Evolutionary conservation across 2,797 vertebrate species (phyloP).

Genomic region (Pelodytes ibericus): DNA sequence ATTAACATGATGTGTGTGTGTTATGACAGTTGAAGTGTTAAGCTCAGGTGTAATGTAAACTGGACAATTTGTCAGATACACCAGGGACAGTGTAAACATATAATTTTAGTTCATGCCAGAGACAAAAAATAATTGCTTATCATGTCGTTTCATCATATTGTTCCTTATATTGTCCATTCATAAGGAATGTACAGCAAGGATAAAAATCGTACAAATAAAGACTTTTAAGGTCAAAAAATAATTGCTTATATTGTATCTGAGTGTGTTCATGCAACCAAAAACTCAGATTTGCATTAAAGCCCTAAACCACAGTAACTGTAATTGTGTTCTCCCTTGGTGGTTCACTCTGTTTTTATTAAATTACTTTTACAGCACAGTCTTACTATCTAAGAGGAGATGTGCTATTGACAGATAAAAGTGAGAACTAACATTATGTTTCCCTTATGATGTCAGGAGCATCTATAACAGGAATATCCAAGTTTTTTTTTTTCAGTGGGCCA

Average conservation of each 20-base stretch:
- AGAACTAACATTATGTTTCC: too few species aligned
- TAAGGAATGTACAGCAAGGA: too few species aligned
- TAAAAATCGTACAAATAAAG: too few species aligned
- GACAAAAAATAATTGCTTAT: constrained; percentile 32
- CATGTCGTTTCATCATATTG: constrained; percentile 34
- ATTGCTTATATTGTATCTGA: neutral
- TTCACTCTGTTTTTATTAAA: neutral
- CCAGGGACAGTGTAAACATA: constrained; percentile 35
- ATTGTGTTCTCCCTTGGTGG: neutral
- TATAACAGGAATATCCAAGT: too few species aligned
- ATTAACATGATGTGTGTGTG: constrained; percentile 45
- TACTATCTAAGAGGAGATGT: too few species aligned
- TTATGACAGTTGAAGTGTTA: constrained; percentile 41
- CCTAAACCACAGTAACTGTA: neutral
- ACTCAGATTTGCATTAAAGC: neutral
- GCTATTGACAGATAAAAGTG: too few species aligned
- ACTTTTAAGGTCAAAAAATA: too few species aligned
- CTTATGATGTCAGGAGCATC: too few species aligned
- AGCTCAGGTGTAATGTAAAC: constrained; percentile 39
- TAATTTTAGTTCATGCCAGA: constrained; percentile 36
- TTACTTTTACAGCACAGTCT: too few species aligned
- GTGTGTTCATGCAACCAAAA: neutral
- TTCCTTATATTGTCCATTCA: constrained; percentile 31
- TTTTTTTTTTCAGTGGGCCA: too few species aligned
- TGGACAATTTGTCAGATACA: constrained; percentile 26